Conservation (phyloP, 2,797 vertebrate genomes). For the Hippoglossus hippoglossus region DNA sequence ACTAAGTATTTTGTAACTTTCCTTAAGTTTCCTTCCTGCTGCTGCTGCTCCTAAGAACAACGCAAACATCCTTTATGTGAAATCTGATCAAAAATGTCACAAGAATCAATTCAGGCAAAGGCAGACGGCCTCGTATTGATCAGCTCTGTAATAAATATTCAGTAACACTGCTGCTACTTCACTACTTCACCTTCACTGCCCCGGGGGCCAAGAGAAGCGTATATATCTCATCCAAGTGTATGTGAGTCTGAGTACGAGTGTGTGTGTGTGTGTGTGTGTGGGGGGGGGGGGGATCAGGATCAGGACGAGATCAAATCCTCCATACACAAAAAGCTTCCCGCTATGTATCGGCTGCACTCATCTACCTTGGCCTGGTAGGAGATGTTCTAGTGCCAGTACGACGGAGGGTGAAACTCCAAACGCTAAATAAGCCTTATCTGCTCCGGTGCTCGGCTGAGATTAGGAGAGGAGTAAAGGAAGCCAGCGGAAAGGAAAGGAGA, state of each 20-base stretch:
- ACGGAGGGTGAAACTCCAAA: slow-evolving; percentile 73
- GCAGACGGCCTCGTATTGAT: slow-evolving; percentile 10
- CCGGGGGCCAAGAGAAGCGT: neutral
- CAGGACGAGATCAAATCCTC: slow-evolving; percentile 69
- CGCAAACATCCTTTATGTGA: neutral
- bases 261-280: slow-evolving; percentile 20
- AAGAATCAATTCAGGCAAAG: slow-evolving; percentile 14
- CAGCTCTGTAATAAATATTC: slow-evolving; percentile 14
- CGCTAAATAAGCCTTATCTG: slow-evolving; percentile 80
- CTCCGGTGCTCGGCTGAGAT: slow-evolving; percentile 71
- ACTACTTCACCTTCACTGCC: slow-evolving; percentile 2
- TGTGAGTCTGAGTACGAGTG: slow-evolving; percentile 26
- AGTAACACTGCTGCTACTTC: neutral
- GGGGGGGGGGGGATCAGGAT: slow-evolving; percentile 66
- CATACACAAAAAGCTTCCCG: slow-evolving; percentile 69
- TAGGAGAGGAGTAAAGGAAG: slow-evolving; percentile 60
- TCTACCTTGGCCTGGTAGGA: slow-evolving; percentile 78
- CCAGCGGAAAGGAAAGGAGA: slow-evolving; percentile 28
- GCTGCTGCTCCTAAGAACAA: neutral
- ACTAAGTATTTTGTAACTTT: neutral
- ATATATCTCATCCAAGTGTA: neutral
- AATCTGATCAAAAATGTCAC: slow-evolving; percentile 17
- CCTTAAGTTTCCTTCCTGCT: neutral
- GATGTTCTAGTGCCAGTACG: slow-evolving; percentile 75
- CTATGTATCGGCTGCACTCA: slow-evolving; percentile 76